Evolutionary conservation across 1,140 invertebrate genomes (phyloP).

Genomic region (Elymnias hypermnestra): DNA sequence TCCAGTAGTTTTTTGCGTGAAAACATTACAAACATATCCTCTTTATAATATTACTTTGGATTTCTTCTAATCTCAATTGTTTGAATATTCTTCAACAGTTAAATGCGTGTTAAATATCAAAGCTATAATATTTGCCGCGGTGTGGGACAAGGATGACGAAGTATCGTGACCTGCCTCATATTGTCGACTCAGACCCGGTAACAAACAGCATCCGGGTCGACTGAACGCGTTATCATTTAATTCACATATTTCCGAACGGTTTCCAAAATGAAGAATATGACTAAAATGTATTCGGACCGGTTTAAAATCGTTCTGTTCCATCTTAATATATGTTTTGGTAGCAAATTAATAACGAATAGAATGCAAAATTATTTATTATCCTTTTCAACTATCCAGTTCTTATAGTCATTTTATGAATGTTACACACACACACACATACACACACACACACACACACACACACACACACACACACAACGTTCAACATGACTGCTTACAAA

Average conservation of each 20-base stretch:
- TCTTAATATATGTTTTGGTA: neutral
- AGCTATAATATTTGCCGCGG: slow-evolving; percentile 7
- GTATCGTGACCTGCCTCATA: slow-evolving; percentile 35
- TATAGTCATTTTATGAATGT: too few relatives aligned
- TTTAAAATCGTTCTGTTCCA: slow-evolving; percentile 23
- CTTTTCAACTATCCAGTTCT: too few relatives aligned
- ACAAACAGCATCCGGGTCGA: slow-evolving; percentile 55
- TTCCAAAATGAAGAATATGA: slow-evolving; percentile 31
- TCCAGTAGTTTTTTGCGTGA: too few relatives aligned
- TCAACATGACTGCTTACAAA: too few relatives aligned
- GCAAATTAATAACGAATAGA: neutral
- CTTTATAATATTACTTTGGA: too few relatives aligned
- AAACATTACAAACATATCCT: too few relatives aligned
- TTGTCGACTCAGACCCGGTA: slow-evolving; percentile 34
- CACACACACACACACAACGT: too few relatives aligned
- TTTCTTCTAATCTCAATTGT: too few relatives aligned
- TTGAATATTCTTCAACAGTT: neutral
- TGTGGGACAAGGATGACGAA: slow-evolving; percentile 33
- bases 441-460: too few relatives aligned
- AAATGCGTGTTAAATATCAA: slow-evolving; percentile 20
- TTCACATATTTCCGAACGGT: slow-evolving; percentile 31
- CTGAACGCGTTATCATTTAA: slow-evolving; percentile 35
- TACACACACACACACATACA: too few relatives aligned
- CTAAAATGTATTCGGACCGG: slow-evolving; percentile 26
- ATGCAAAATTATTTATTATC: too few relatives aligned